Conservation (phyloP, 1,140 invertebrate genomes). For the Thrips palmi region DNA sequence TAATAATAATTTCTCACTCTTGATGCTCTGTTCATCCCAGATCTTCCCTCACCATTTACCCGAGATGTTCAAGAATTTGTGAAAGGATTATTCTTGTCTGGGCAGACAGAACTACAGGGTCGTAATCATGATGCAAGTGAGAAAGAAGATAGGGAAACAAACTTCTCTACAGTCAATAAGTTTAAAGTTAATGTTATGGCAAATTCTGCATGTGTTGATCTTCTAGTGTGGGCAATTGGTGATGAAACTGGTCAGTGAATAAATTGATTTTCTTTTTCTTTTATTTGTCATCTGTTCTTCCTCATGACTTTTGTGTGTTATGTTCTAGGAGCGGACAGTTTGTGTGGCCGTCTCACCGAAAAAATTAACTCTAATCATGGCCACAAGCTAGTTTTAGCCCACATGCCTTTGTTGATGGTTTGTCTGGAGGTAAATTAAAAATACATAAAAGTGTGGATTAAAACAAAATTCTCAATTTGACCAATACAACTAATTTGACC, state of each 20-base stretch:
- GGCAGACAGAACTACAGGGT: slow-evolving; percentile 79
- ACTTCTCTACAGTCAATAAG: slow-evolving; percentile 62
- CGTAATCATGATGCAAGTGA: slow-evolving; percentile 64
- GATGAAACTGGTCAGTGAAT: slow-evolving; percentile 78
- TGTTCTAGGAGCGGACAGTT: slow-evolving; percentile 70
- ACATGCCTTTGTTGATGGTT: slow-evolving; percentile 87
- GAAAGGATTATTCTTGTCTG: slow-evolving; percentile 70
- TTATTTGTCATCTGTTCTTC: background rate
- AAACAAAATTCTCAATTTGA: slow-evolving; percentile 2
- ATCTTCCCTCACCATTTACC: slow-evolving; percentile 75
- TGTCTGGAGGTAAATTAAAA: slow-evolving; percentile 59
- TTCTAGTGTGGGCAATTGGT: slow-evolving; percentile 91
- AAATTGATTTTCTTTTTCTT: slow-evolving; percentile 11
- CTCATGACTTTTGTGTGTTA: slow-evolving; percentile 8
- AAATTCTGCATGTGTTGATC: slow-evolving; percentile 91
- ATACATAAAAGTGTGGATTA: slow-evolving; percentile 4
- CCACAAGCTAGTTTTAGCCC: slow-evolving; percentile 75
- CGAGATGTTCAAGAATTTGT: slow-evolving; percentile 88
- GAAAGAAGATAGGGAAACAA: slow-evolving; percentile 59
- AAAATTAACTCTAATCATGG: slow-evolving; percentile 87
- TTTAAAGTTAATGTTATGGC: slow-evolving; percentile 93
- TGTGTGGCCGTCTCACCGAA: slow-evolving; percentile 83
- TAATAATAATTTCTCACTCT: background rate
- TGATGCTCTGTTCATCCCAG: slow-evolving; percentile 21
- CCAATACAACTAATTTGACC: slow-evolving; percentile 8